These are phyloP conservation scores for Acrocephalus scirpaceus DNA, from an alignment of 2,797 vertebrate species.

Conservation along the genomic window DNA sequence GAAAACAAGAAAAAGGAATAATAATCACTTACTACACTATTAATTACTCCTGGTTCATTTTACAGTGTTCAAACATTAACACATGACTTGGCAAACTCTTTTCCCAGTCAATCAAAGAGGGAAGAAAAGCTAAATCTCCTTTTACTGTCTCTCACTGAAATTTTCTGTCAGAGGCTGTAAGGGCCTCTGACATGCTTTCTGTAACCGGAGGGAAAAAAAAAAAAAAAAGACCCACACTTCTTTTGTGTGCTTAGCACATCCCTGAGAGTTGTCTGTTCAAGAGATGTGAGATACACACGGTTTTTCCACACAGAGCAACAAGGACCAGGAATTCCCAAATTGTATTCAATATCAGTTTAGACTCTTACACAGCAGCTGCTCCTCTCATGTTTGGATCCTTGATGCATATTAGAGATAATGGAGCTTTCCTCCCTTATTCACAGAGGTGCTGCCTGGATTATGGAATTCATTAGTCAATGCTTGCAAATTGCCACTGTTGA, in stretches of 20 bases:
- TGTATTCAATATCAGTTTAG: neutral
- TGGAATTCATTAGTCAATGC: slow-evolving; percentile 62
- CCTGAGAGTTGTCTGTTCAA: neutral
- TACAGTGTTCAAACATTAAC: neutral
- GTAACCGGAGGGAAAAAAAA: neutral
- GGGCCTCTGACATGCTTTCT: neutral
- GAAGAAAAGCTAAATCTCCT: neutral
- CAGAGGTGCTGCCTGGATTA: slow-evolving; percentile 47
- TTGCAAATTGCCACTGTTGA: slow-evolving; percentile 59
- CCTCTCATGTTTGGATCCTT: slow-evolving; percentile 18
- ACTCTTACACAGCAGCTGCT: slow-evolving; percentile 9
- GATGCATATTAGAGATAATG: slow-evolving; percentile 31
- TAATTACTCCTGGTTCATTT: neutral
- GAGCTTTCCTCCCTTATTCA: slow-evolving; percentile 49
- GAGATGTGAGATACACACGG: neutral
- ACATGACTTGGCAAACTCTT: neutral
- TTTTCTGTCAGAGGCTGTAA: neutral
- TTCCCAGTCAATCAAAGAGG: neutral
- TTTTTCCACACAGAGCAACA: slow-evolving; percentile 2
- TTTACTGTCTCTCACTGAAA: neutral
- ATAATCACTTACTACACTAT: neutral
- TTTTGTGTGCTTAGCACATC: neutral
- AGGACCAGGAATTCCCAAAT: slow-evolving; percentile 37
- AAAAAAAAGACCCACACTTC: neutral
- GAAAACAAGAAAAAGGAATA: neutral